Evolutionary conservation across 2,888 invertebrate genomes (phyloP).

Genomic region (Lamproptera curius): DNA sequence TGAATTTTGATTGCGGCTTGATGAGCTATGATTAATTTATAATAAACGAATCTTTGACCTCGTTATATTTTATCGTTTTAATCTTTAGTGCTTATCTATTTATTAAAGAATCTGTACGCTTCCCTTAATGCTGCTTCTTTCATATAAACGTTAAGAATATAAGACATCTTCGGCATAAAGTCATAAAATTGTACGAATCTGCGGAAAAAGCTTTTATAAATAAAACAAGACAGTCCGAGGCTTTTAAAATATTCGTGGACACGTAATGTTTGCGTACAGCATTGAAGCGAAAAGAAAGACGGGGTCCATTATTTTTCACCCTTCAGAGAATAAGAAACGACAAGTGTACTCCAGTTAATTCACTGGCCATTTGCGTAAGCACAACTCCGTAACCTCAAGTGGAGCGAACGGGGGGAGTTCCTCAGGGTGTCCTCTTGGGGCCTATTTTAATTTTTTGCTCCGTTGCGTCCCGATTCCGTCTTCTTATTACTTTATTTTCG

Average conservation of each 20-base stretch:
- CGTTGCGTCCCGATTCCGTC: slow-evolving; percentile 39
- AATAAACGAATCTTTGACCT: no score
- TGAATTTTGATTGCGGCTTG: no score
- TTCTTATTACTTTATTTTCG: slow-evolving; percentile 51
- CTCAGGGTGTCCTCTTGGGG: slow-evolving; percentile 25
- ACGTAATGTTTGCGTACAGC: slow-evolving; percentile 4
- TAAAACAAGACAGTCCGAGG: no score
- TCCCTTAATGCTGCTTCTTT: no score
- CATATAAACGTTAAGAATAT: no score
- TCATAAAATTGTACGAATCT: no score
- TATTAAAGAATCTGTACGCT: no score
- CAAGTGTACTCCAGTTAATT: slow-evolving; percentile 15
- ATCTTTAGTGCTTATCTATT: no score
- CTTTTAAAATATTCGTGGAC: neutral
- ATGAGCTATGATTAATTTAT: no score
- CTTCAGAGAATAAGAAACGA: slow-evolving; percentile 8
- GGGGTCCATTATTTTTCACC: slow-evolving; percentile 8
- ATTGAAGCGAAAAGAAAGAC: slow-evolving; percentile 3
- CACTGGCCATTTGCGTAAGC: slow-evolving; percentile 19
- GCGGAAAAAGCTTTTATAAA: no score
- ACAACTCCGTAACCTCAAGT: slow-evolving; percentile 21
- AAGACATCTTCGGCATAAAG: no score
- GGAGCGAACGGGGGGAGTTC: slow-evolving; percentile 1
- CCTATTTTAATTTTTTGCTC: slow-evolving; percentile 69
- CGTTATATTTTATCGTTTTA: no score